Evolutionary conservation across 2,113 vertebrate genomes (phyloP).

Genomic region (Jacana jacana): DNA sequence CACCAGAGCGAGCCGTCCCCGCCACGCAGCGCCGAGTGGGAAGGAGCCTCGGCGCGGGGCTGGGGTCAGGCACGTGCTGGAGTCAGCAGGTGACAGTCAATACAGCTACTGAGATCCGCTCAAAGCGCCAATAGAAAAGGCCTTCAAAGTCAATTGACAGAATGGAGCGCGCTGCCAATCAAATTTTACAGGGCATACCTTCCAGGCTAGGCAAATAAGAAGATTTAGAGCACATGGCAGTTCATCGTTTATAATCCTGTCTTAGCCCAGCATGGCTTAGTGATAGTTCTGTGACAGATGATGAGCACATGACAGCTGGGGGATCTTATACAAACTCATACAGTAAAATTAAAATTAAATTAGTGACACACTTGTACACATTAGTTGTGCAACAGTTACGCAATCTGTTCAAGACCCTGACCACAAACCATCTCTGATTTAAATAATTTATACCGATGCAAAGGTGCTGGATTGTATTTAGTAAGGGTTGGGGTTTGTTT

Average conservation of each 20-base stretch:
- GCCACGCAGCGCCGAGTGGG: constrained; percentile 22
- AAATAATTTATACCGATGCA: constrained; percentile 24
- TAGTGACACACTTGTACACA: constrained; percentile 85
- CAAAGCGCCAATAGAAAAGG: constrained; percentile 56
- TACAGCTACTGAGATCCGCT: constrained; percentile 52
- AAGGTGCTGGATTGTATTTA: not conserved
- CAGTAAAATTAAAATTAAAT: constrained; percentile 87
- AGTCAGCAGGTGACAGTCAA: constrained; percentile 79
- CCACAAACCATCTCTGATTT: constrained; percentile 29
- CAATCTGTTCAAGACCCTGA: constrained; percentile 75
- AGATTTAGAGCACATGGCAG: constrained; percentile 87
- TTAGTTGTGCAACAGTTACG: constrained; percentile 80
- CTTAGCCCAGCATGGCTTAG: constrained; percentile 86
- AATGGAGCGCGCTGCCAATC: constrained; percentile 74
- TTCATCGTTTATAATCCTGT: constrained; percentile 87
- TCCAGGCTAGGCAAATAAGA: constrained; percentile 84
- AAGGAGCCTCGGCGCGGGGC: constrained; percentile 54
- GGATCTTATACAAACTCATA: constrained; percentile 77
- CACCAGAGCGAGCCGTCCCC: constrained; percentile 63
- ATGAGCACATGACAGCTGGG: constrained; percentile 84
- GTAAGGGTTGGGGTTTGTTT: not conserved
- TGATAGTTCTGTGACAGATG: constrained; percentile 84
- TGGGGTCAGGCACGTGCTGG: constrained; percentile 74
- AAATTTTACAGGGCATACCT: constrained; percentile 81
- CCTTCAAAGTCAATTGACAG: constrained; percentile 74